Evolutionary conservation across 2,888 invertebrate species (phyloP), one percentile per base, ranked within the genome.

Genomic region (Xestia rhomboidea): DNA sequence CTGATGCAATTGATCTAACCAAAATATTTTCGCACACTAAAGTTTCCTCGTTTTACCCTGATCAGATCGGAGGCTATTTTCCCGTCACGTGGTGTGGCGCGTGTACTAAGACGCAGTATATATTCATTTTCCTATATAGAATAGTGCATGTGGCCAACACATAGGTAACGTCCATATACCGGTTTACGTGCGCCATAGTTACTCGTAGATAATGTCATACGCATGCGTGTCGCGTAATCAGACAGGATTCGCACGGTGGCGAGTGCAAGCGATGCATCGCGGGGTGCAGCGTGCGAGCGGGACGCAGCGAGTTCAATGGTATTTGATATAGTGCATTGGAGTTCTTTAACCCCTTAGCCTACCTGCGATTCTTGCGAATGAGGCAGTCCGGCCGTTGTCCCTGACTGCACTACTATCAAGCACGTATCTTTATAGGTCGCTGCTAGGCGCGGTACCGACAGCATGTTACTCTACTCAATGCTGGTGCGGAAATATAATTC

Each of bases 281-380:
- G 85, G 92, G 93, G 93, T 94, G 96, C 94, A 94, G 91, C 84
- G 95, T 91, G 93, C 87, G 94, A 96, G 93, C 86, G 93, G 89
- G 96, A 96, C 92, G 86, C 90, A 90, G 92, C 90, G 94, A 95
- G 96, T 97, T 97, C 97, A 97, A 95, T 96, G 97, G 96, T 96
- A 96, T 96, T 96, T 96, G 96, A 97, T 96, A 95, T 96, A 96
- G 96, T 96, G 95, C 96, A 97, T 91, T 90, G 91, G 94, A 96
- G 96, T 97, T 97, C 97, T 94, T 96, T 96, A 96, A 96, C 96
- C 97, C 95, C 95, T 95, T 97, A 97, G 96, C 97, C 97, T 97
- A 97, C 96, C 97, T 96, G 95, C 95, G 94, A 93, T 95, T 95
- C 95, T 93, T 96, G 96, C 96, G 95, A 96, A 95, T 95, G 96